These are phyloP conservation scores for Hemibagrus guttatus DNA, from an alignment of 2,797 vertebrate species.

Conservation along the genomic window DNA sequence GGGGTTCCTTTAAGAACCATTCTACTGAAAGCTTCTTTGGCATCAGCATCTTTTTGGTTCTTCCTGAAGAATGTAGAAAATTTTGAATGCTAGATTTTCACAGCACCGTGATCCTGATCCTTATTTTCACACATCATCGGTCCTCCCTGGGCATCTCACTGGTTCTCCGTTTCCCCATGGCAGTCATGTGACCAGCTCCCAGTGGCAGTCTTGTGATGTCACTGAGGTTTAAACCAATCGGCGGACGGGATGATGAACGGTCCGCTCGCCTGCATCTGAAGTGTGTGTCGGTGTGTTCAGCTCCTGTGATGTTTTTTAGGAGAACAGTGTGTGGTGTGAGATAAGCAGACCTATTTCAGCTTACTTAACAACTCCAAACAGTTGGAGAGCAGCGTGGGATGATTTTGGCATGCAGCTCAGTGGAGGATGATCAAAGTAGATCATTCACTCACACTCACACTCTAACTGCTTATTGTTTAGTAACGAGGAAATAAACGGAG, in stretches of 20 bases:
- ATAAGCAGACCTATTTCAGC: slow-evolving; percentile 16
- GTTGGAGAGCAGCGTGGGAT: slow-evolving; percentile 24
- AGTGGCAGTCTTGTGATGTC: neutral
- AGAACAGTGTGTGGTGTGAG: neutral
- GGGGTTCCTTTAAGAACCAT: too few species aligned
- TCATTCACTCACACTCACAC: slow-evolving; percentile 6
- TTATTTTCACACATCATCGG: neutral
- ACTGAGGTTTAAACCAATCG: neutral
- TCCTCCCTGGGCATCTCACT: neutral
- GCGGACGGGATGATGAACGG: neutral
- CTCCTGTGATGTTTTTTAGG: neutral
- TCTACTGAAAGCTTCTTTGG: too few species aligned
- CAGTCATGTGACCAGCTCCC: neutral
- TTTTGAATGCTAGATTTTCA: neutral
- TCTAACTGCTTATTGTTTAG: slow-evolving; percentile 5
- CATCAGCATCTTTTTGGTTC: too few species aligned
- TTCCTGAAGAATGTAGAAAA: too few species aligned
- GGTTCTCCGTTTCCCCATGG: neutral
- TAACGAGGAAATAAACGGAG: neutral
- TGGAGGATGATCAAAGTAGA: slow-evolving; percentile 17
- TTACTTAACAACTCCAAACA: slow-evolving; percentile 8
- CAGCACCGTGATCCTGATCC: neutral
- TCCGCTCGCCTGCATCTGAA: neutral
- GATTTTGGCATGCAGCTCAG: slow-evolving; percentile 11
- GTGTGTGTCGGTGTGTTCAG: neutral